Base-by-base conservation (phyloP, 2,888 invertebrate species). In the Globia sparganii region DNA sequence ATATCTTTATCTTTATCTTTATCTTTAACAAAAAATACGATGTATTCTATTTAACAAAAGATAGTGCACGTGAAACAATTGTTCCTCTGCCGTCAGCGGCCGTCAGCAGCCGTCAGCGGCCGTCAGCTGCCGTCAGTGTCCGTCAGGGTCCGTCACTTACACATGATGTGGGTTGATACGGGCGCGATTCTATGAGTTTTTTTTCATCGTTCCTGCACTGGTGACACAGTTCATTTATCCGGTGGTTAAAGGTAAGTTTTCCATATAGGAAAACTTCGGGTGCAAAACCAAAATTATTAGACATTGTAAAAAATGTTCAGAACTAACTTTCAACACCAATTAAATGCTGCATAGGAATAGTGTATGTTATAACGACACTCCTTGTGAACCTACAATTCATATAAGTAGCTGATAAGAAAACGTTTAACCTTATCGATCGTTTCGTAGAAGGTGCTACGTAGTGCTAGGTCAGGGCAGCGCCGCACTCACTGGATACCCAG, bases 111-210 rank as follows among this genome's bases (percentile, higher is more conserved):
- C 77, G 79, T 78, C 84, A 18, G 49, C 15, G 70, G 75, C 73
- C 75, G 83, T 78, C 85, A 75, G 28, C 6, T 28, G 58, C 58
- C 77, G 79, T 78, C 84, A n/a, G n/a, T n/a, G n/a, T n/a, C n/a
- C n/a, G n/a, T n/a, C n/a, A n/a, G n/a, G n/a, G n/a, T n/a, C n/a
- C n/a, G n/a, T n/a, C 85, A 75, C 66, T 73, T 43, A 65, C 77
- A 79, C 53, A n/a, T n/a, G 80, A 74, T 67, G 74, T 13, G 43
- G 61, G 25, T 43, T 31, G 43, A 53, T 40, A 34, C 25, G 59
- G 61, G 64, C 66, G n/a, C 15, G 65, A 37, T 31, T 56, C 46
- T 11, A 46, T 21, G 6, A 56, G 43, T 28, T 31, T 1, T 34
- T 37, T 56, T 46, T 43, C 40, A 72, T 65, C 40, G 34, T 53